These are phyloP conservation scores for Phortica okadai DNA, from an alignment of 2,888 invertebrate genomes.

Conservation along the genomic window DNA sequence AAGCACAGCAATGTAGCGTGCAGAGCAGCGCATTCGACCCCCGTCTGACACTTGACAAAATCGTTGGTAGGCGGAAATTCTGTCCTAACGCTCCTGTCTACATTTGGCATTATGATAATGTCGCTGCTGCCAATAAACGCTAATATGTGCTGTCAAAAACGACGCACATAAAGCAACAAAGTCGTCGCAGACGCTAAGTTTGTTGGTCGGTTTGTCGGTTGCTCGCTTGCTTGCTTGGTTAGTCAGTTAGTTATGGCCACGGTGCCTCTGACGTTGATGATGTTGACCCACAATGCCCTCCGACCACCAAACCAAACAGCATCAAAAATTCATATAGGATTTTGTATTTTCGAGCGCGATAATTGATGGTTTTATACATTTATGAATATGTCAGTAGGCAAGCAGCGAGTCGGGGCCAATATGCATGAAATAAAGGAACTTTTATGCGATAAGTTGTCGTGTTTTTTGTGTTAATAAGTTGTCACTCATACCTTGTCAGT, in stretches of 20 bases:
- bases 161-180: not conserved
- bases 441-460: not conserved
- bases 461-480: not conserved
- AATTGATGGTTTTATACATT: slow-evolving; percentile 64
- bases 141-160: slow-evolving; percentile 21
- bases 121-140: slow-evolving; percentile 10
- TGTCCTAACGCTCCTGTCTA: slow-evolving; percentile 45
- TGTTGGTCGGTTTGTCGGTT: not conserved
- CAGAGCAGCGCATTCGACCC: not conserved
- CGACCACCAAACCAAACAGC: slow-evolving; percentile 40
- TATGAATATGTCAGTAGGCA: slow-evolving; percentile 62
- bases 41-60: not conserved
- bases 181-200: not conserved
- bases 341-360: slow-evolving; percentile 30
- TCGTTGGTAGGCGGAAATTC: too few species aligned
- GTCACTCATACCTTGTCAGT: not conserved
- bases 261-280: slow-evolving; percentile 15
- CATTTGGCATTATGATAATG: slow-evolving; percentile 66
- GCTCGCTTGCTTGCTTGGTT: slow-evolving; percentile 4
- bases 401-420: slow-evolving; percentile 38
- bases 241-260: not conserved
- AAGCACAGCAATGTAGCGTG: not conserved
- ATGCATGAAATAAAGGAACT: slow-evolving; percentile 51
- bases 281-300: slow-evolving; percentile 37
- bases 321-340: slow-evolving; percentile 41